Base-by-base conservation (phyloP, 2,888 invertebrate species). In the Ormyrus nitidulus region DNA sequence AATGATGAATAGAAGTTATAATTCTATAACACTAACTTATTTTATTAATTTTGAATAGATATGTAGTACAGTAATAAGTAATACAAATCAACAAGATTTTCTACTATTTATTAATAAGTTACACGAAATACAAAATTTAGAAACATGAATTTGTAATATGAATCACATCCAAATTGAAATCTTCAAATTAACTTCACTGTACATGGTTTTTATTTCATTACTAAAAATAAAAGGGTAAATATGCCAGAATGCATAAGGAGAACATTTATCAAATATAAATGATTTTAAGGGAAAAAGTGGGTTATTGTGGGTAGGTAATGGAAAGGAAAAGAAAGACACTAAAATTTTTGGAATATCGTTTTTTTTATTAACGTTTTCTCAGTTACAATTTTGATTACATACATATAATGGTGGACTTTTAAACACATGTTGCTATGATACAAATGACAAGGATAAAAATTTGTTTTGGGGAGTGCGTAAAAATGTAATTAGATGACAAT, bases 341-440 rank as follows among this genome's bases (percentile, higher is more conserved):
- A 7, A 8, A 58, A 51, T 83, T 34, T 34, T 86, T 86, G 85
- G 85, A 86, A 86, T 86, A 87, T 86, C 86, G 85, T 88, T 87
- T 89, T 86, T 89, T 88, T 89, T 90, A 89, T 89, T 89, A 89
- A 89, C 89, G 88, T 86, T 88, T 89, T 89, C 84, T 88, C 87
- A 88, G 88, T 89, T 90, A 90, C 89, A 90, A 90, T 90, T 90
- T 90, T 89, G 89, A 89, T 89, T 89, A 89, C 88, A 88, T 90
- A 89, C 89, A 88, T 88, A 89, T 89, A 89, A 89, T 89, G 89
- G 88, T 88, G 87, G 88, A 87, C 87, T 88, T 87, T 89, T 88
- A 88, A 88, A 89, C 88, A 89, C 88, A 88, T 89, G 88, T 87
- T 84, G 88, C 89, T 89, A 89, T 88, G 84, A 88, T 90, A 90